Conservation (phyloP, 2,888 invertebrate species). For the Sepioteuthis lessoniana region DNA sequence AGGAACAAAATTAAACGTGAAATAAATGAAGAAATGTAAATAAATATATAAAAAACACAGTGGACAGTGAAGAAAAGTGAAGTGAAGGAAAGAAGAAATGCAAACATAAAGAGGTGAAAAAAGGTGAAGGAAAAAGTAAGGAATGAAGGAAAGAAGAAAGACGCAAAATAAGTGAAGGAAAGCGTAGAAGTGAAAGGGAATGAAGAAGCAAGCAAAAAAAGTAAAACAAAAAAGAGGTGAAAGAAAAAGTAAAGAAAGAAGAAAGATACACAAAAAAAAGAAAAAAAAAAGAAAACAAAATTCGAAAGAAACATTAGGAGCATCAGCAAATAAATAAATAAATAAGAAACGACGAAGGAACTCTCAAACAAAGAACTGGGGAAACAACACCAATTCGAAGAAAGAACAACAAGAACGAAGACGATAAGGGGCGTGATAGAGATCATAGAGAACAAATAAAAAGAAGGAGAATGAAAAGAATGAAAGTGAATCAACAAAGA, state of each 20-base stretch:
- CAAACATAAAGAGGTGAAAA: neutral
- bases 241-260: neutral
- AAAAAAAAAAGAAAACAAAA: too few species aligned
- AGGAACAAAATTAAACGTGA: too few species aligned
- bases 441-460: neutral
- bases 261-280: too few species aligned
- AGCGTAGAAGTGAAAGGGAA: neutral
- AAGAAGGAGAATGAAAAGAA: neutral
- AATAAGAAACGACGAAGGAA: neutral
- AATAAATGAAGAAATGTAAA: too few species aligned
- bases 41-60: too few species aligned
- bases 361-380: neutral
- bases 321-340: too few species aligned
- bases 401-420: neutral
- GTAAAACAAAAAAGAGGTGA: neutral
- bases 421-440: neutral
- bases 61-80: too few species aligned
- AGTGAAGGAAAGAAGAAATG: neutral
- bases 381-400: neutral
- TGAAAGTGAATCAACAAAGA: neutral
- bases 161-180: neutral
- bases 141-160: neutral
- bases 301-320: too few species aligned
- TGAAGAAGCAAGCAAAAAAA: too few species aligned
- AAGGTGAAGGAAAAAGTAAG: neutral